Evolutionary conservation across 1,140 invertebrate genomes (phyloP), one percentile per base, ranked within the genome.

Genomic region (Zaprionus capensis): DNA sequence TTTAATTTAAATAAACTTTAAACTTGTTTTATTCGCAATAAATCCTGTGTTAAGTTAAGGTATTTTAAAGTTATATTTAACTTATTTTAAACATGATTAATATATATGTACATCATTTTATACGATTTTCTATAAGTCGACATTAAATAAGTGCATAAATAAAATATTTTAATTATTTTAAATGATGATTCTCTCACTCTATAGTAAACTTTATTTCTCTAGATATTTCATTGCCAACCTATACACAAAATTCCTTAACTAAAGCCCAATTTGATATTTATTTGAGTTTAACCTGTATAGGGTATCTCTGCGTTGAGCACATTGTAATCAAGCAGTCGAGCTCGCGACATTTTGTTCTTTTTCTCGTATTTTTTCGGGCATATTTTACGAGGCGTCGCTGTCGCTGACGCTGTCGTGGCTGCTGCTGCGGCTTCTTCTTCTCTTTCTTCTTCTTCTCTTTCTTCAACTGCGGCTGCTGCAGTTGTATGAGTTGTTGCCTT

Each of bases 401-500:
- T 11, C 5, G 56, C 12, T 58, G 31, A 49, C 53, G 68, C 24
- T 64, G 66, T 11, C 49, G 34, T 11, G 22, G 55, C 31, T 62
- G 68, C 41, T 64, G 66, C n/a, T 41, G 14, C 38, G 15, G 15
- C 41, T 17, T 17, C n/a, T 17, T 6, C 41, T 6, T n/a, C n/a
- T 17, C 7, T 41, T 61, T 36, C 58, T 24, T 17, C 38, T 62
- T 62, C 24, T 64, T 53, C 20, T 26, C 34, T 31, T 56, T 51
- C 46, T 51, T 51, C 15, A 20, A n/a, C 7, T 46, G 41, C 41
- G 46, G 61, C 62, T 62, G 68, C 41, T 64, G 66, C 17, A 24
- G 58, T 56, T 62, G 59, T 41, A 46, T 20, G 57, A 24, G 56
- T 56, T 80, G 73, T 70, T 80, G 76, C 51, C 76, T 82, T 88